Conservation (phyloP, 1,140 invertebrate genomes). For the Pseudobourletiella spinata region DNA sequence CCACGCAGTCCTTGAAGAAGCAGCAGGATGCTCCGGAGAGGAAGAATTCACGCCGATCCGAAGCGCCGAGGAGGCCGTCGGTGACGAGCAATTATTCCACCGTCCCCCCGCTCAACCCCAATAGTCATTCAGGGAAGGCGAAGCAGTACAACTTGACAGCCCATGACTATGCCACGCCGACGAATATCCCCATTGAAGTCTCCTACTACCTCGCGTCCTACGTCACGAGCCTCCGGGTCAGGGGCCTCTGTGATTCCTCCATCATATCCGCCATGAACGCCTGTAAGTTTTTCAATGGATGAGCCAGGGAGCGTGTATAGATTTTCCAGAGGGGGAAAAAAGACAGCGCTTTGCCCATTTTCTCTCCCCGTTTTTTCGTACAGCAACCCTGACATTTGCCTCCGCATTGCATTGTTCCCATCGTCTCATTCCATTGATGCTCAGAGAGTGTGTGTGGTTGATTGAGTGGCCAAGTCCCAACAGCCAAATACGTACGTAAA, state of each 20-base stretch:
- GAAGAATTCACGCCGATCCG: neutral
- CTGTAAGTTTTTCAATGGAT: constrained; percentile 8
- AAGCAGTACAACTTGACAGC: constrained; percentile 24
- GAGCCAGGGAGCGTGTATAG: too few species aligned
- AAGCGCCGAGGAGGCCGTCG: neutral
- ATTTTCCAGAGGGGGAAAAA: too few species aligned
- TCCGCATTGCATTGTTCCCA: neutral
- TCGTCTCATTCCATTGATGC: too few species aligned
- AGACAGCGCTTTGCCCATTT: too few species aligned
- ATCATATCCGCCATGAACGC: constrained; percentile 25
- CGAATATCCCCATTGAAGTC: constrained; percentile 34
- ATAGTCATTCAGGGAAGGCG: neutral
- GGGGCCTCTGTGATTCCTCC: constrained; percentile 12
- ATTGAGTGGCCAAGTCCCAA: too few species aligned
- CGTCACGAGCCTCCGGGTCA: constrained; percentile 16
- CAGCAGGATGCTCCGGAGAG: constrained; percentile 12
- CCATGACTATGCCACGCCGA: constrained; percentile 28
- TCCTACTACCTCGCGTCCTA: constrained; percentile 33
- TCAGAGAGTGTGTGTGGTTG: too few species aligned
- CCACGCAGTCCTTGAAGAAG: constrained; percentile 17
- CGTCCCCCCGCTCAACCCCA: neutral
- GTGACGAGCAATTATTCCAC: neutral
- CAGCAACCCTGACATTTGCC: too few species aligned
- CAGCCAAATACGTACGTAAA: too few species aligned
- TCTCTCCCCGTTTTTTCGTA: too few species aligned